Evolutionary conservation across 1,140 invertebrate genomes (phyloP).

Genomic region (Plutomurus gul): DNA sequence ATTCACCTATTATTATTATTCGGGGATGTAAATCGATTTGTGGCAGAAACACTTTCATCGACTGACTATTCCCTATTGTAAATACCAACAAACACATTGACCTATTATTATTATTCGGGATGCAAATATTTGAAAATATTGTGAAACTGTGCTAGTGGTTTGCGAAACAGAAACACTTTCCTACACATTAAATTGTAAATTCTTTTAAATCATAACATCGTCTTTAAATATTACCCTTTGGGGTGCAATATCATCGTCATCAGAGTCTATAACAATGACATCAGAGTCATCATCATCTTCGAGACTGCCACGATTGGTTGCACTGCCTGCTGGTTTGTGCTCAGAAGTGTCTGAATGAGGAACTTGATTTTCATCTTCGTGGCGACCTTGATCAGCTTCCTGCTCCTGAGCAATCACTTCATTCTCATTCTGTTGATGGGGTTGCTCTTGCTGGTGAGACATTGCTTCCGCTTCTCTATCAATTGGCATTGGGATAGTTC

Average conservation of each 20-base stretch:
- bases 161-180: too few relatives aligned
- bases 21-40: too few relatives aligned
- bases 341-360: constrained; percentile 51
- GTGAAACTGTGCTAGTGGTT: too few relatives aligned
- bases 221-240: constrained; percentile 39
- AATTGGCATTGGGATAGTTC: constrained; percentile 33
- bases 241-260: constrained; percentile 51
- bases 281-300: constrained; percentile 54
- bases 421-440: constrained; percentile 39
- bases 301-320: constrained; percentile 27
- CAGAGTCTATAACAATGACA: constrained; percentile 54
- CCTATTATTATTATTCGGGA: too few relatives aligned
- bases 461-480: constrained; percentile 54
- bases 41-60: too few relatives aligned
- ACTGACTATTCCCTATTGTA: neutral
- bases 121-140: too few relatives aligned
- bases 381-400: constrained; percentile 62
- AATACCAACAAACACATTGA: neutral
- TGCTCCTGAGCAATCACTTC: constrained; percentile 55
- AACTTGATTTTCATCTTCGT: constrained; percentile 49
- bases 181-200: too few relatives aligned
- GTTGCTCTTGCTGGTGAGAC: constrained; percentile 63
- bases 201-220: too few relatives aligned
- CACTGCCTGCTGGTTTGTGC: neutral
- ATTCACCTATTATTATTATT: too few relatives aligned